Percentiles rank a stretch among this genome's conserved stretches.
Evolutionary conservation across 2,113 vertebrate species (phyloP).

Genomic region (Garra rufa): DNA sequence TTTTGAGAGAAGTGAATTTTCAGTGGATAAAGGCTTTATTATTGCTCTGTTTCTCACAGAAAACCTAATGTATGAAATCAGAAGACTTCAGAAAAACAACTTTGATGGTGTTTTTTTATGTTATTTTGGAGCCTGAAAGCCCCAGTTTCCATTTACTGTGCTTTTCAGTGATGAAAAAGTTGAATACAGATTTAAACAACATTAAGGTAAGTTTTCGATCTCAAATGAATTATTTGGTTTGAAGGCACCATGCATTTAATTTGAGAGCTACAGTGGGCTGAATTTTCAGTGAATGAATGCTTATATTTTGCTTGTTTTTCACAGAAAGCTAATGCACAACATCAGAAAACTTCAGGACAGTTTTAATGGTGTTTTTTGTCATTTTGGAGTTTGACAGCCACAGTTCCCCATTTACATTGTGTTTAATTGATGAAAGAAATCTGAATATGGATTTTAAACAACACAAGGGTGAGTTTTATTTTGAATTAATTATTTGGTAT

Average conservation of each 20-base stretch:
- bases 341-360: background rate
- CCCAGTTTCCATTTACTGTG: background rate
- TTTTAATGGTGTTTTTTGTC: background rate
- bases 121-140: background rate
- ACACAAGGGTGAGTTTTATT: background rate
- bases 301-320: background rate
- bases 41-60: too few relatives aligned
- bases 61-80: background rate
- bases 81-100: too few relatives aligned
- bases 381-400: background rate
- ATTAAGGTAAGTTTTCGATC: background rate
- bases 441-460: background rate
- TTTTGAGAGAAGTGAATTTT: too few relatives aligned
- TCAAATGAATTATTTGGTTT: background rate
- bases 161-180: too few relatives aligned
- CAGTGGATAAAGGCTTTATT: too few relatives aligned
- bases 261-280: background rate
- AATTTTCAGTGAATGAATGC: background rate
- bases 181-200: background rate
- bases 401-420: background rate
- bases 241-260: background rate
- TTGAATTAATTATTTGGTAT: background rate
- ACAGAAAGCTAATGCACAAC: background rate
- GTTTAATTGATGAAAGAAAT: background rate
- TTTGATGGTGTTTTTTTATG: background rate